Base-by-base conservation (phyloP, 2,888 invertebrate genomes). In the Leucophenga montana region DNA sequence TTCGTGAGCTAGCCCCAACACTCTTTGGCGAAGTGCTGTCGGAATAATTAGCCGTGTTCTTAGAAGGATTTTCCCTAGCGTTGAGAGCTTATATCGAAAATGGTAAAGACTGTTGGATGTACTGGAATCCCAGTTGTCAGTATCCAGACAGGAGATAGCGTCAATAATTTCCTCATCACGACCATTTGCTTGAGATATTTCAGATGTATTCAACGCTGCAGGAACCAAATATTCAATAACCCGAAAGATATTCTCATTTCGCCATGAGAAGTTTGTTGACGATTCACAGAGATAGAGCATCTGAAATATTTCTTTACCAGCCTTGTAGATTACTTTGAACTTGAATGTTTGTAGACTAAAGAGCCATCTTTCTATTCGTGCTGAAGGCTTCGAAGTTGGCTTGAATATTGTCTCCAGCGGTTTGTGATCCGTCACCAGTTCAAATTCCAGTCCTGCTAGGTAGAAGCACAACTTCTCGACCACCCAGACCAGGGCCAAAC, bases 351-450 rank as follows among this genome's bases (percentile, higher is more conserved):
- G 48, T 11, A 53, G 54, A 5, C 44, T 18, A 11, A 66, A 6
- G 14, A 53, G 18, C 53, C 54, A 53, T 20, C 50, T 66, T n/a
- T 53, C 53, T 33, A 59, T 59, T 9, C 59, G 20, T 8, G 59
- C 33, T 13, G 33, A 33, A 1, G 59, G 59, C 14, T 31, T 27
- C 3, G 27, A 59, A 11, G 59, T 31, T 56, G 56, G 56, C 22
- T 56, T 56, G 11, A 56, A 56, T 9, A 56, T 56, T 22, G 56
- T 13, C 22, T 56, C 22, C 56, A 56, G 20, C 13, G 56, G 27
- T 22, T 56, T 56, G 14, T 56, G 56, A 13, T 20, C 56, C 4
- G 56, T 56, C 14, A 56, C 16, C 1, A 56, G 56, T n/a, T 56
- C 56, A 22, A 56, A 56, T 13, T 56, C 13, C 16, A 56, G 13